Conservation (phyloP, 1,140 invertebrate genomes). For the Drosophila prosaltans region DNA sequence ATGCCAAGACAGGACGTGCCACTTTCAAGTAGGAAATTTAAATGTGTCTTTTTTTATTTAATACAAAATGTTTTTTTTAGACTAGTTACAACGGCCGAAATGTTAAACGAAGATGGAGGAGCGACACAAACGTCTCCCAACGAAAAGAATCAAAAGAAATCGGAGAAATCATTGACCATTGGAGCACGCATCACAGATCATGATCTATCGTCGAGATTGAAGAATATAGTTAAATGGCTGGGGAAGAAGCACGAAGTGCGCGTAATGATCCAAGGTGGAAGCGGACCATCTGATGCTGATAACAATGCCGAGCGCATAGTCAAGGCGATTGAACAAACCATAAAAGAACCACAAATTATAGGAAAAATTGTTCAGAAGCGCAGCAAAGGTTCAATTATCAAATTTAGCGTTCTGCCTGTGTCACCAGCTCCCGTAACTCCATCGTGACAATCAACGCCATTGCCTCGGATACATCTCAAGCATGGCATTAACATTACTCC, state of each 20-base stretch:
- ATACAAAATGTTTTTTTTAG: conserved; percentile 27
- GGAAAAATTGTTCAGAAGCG: conserved; percentile 85
- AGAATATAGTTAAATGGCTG: conserved; percentile 87
- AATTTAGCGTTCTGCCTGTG: conserved; percentile 85
- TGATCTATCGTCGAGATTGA: conserved; percentile 86
- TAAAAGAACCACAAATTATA: conserved; percentile 84
- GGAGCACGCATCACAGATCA: conserved; percentile 86
- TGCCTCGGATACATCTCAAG: conserved; percentile 29
- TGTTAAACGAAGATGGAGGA: conserved; percentile 59
- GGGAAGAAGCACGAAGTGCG: conserved; percentile 86
- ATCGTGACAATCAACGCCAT: conserved; percentile 61
- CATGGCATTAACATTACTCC: neutral
- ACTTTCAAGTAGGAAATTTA: conserved; percentile 84
- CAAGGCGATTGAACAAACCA: conserved; percentile 83
- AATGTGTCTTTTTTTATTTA: neutral
- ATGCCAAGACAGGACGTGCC: conserved; percentile 86
- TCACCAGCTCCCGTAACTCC: neutral
- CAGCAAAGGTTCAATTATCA: conserved; percentile 84
- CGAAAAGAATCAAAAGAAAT: conserved; percentile 50
- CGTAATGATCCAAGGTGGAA: conserved; percentile 84
- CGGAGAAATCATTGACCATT: conserved; percentile 86
- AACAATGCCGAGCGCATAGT: conserved; percentile 83
- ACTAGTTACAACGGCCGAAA: conserved; percentile 64
- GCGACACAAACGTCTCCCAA: conserved; percentile 15
- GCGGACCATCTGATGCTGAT: conserved; percentile 77